phyloP scores from a whole-genome alignment of 1,140 invertebrate genomes.

The Parapsyche elsis region DNA sequence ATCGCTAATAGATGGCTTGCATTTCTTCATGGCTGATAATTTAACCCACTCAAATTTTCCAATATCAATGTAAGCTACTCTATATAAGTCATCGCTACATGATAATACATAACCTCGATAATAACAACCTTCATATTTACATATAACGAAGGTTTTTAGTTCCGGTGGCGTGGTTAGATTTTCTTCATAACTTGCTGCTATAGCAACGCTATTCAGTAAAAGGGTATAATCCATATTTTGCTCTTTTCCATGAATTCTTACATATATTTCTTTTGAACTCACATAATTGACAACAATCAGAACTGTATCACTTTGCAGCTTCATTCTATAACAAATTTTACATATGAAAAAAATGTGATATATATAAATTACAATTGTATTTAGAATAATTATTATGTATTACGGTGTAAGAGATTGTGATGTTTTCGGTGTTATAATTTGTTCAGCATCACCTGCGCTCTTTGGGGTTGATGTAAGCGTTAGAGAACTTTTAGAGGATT shows the following conservation, averaged over 20 bases:
- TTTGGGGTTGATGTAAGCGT: too few species aligned
- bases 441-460: too few species aligned
- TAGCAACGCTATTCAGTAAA: neutral
- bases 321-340: too few species aligned
- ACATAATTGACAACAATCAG: neutral
- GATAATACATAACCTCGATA: neutral
- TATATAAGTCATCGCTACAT: neutral
- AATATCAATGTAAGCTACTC: neutral
- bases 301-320: neutral
- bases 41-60: neutral
- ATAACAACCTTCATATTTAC: slow-evolving; percentile 1
- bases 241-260: neutral
- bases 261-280: neutral
- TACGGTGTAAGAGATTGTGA: too few species aligned
- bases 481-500: too few species aligned
- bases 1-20: neutral
- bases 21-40: neutral
- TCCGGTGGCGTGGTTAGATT: neutral
- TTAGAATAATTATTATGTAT: neutral
- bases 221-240: neutral
- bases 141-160: neutral
- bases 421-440: too few species aligned
- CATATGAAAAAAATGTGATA: too few species aligned
- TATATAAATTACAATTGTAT: too few species aligned
- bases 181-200: neutral